Conservation (phyloP, 2,113 vertebrate species). For the Calidris pygmaea region DNA sequence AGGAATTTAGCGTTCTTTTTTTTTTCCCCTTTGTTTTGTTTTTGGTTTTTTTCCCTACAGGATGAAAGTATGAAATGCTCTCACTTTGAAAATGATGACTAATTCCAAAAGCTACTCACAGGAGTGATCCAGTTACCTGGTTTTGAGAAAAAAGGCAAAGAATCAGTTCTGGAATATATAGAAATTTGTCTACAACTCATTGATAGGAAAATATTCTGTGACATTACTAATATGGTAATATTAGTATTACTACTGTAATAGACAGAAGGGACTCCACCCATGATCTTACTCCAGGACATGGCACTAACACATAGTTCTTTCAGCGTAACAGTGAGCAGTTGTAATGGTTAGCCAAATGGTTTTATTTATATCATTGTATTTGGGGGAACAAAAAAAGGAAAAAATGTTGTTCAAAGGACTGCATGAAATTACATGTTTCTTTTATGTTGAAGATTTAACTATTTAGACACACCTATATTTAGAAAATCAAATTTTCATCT, state of each 20-base stretch:
- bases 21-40: background rate
- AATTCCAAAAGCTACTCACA: background rate
- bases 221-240: background rate
- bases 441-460: background rate
- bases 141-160: background rate
- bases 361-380: background rate
- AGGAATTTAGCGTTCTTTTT: background rate
- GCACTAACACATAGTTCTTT: background rate
- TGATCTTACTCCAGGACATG: background rate
- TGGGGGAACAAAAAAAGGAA: background rate
- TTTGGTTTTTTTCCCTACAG: background rate
- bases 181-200: background rate
- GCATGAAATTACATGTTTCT: background rate
- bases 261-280: background rate
- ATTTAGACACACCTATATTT: background rate
- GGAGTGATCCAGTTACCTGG: background rate
- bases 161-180: background rate
- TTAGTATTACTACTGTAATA: background rate
- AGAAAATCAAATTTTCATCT: background rate
- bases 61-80: background rate
- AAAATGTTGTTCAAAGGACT: background rate
- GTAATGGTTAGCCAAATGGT: background rate
- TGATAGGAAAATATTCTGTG: background rate
- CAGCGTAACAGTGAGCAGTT: background rate
- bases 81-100: background rate